A percentile compares a stretch with the other conserved stretches of the same genome.
Conservation (phyloP, 2,888 invertebrate genomes). For the Matsumyia berberina region DNA sequence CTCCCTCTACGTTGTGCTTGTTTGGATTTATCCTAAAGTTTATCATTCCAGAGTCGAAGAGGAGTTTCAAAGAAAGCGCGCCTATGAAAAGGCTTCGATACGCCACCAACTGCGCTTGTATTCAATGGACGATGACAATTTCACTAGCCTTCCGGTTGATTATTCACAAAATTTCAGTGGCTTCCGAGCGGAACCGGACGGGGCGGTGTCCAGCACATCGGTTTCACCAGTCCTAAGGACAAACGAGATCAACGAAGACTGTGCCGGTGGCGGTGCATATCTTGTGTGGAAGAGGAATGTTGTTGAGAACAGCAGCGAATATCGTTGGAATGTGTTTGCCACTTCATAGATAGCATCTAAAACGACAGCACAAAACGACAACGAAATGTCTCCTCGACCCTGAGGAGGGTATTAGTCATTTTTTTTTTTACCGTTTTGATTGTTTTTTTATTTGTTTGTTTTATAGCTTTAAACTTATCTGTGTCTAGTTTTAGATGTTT, state of each 20-base stretch:
- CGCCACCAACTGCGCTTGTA: constrained; percentile 90
- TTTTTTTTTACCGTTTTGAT: background rate
- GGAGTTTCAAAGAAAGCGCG: constrained; percentile 93
- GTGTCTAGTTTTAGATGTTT: too few relatives aligned
- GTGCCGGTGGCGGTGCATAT: background rate
- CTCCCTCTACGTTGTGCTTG: background rate
- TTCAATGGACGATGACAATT: constrained; percentile 84
- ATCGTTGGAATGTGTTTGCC: constrained; percentile 20
- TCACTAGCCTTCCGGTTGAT: constrained; percentile 86
- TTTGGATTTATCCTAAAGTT: background rate
- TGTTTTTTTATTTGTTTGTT: too few relatives aligned
- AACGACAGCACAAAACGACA: too few relatives aligned
- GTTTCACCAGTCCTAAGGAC: constrained; percentile 25
- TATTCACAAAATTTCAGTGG: constrained; percentile 54
- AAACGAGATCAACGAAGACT: constrained; percentile 1
- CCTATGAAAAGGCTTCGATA: constrained; percentile 90
- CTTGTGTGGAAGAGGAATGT: background rate
- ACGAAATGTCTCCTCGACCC: background rate
- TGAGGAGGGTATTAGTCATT: constrained; percentile 37
- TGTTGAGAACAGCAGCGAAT: background rate
- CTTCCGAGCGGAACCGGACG: constrained; percentile 89
- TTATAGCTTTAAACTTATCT: too few relatives aligned
- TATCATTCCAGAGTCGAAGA: constrained; percentile 88
- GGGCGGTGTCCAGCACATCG: constrained; percentile 86
- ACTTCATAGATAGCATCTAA: constrained; percentile 1